These are phyloP conservation scores for Pseudorhombus dupliciocellatus DNA, from an alignment of 2,113 vertebrate genomes.

Conservation along the genomic window DNA sequence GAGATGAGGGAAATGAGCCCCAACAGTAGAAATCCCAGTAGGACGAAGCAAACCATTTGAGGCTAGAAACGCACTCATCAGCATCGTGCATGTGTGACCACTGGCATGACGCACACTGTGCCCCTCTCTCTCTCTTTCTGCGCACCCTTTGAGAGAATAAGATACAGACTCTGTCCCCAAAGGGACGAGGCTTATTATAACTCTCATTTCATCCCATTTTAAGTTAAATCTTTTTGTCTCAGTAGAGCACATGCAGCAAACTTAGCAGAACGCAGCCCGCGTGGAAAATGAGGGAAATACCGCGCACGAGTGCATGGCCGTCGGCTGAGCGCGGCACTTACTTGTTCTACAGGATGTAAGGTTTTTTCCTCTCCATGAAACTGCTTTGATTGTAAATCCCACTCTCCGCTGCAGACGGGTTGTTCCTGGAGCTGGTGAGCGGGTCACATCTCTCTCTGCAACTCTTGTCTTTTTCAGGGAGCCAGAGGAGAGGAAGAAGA, in stretches of 20 bases:
- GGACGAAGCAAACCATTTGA: slow-evolving; percentile 57
- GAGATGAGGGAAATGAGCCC: slow-evolving; percentile 70
- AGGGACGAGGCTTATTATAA: not conserved
- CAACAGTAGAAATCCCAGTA: slow-evolving; percentile 63
- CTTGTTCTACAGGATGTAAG: slow-evolving; percentile 41
- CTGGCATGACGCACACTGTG: slow-evolving; percentile 17
- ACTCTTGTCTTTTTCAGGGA: slow-evolving; percentile 32
- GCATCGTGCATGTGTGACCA: slow-evolving; percentile 48
- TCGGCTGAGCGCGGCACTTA: slow-evolving; percentile 50
- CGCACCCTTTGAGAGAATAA: not conserved
- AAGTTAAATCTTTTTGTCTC: not conserved
- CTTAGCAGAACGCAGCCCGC: slow-evolving; percentile 4
- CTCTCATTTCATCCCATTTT: not conserved
- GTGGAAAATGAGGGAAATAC: not conserved
- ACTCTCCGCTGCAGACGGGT: slow-evolving; percentile 13
- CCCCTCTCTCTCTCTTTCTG: not conserved
- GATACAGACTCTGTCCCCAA: not conserved
- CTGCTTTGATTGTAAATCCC: slow-evolving; percentile 60
- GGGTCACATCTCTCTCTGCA: slow-evolving; percentile 43
- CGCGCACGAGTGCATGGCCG: not conserved
- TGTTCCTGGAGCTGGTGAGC: not conserved
- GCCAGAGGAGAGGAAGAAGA: not conserved
- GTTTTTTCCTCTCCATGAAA: slow-evolving; percentile 71
- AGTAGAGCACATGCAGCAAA: slow-evolving; percentile 1
- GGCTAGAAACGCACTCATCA: slow-evolving; percentile 57